Conservation (phyloP, 1,140 invertebrate species). For the Megalopta genalis region DNA sequence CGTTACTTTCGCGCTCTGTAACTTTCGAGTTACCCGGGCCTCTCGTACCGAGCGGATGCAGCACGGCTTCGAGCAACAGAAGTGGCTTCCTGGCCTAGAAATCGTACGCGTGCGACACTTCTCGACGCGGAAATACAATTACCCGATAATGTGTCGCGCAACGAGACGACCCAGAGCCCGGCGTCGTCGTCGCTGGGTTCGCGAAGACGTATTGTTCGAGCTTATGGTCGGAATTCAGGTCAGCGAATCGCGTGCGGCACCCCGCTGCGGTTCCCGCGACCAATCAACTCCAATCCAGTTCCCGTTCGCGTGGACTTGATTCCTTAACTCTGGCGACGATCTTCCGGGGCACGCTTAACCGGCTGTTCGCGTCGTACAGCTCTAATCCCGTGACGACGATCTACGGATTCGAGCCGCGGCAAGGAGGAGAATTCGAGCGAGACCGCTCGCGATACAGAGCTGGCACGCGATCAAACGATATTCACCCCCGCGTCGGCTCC, state of each 20-base stretch:
- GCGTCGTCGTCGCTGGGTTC: neutral
- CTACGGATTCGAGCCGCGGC: neutral
- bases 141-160: neutral
- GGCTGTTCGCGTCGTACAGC: slow-evolving; percentile 23
- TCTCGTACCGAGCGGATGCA: too few relatives aligned
- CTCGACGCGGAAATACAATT: neutral
- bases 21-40: too few relatives aligned
- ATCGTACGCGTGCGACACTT: neutral
- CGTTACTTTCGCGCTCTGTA: too few relatives aligned
- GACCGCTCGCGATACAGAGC: slow-evolving; percentile 7
- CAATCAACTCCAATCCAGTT: slow-evolving; percentile 30
- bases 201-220: neutral
- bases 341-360: slow-evolving; percentile 14
- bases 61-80: neutral
- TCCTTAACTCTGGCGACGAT: slow-evolving; percentile 30
- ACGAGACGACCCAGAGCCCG: neutral
- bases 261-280: slow-evolving; percentile 16
- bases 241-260: slow-evolving; percentile 26
- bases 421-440: slow-evolving; percentile 29
- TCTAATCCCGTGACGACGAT: slow-evolving; percentile 36
- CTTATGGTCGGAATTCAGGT: slow-evolving; percentile 23
- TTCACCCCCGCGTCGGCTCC: neutral
- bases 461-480: slow-evolving; percentile 41
- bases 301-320: slow-evolving; percentile 17
- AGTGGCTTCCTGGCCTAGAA: neutral